Base-by-base conservation (phyloP, 2,113 vertebrate species). In the Scortum barcoo region DNA sequence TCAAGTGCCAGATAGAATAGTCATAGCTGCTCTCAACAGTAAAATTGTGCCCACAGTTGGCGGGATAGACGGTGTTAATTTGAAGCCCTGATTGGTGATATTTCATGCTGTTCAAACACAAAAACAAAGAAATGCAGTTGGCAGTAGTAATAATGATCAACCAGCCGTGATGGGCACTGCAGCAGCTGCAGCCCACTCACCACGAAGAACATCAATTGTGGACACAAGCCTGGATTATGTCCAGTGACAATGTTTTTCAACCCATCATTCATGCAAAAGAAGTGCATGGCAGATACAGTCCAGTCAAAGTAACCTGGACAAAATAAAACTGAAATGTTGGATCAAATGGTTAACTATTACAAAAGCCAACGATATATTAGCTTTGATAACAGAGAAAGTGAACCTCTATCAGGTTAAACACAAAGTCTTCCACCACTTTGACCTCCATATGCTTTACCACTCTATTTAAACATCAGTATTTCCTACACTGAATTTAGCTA, bases 121-220 rank as follows among this genome's bases (percentile, higher is more conserved):
- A 72, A 77, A 82, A 81, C 74, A 76, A 84, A 81, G 51, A 81
- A 80, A 68, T 78, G 20, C 40, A 71, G 33, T 89, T 73, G 56
- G 80, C 70, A 66, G 42, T n/a, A 28, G 40, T 40, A 24, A 53
- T 40, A 70, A 74, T 58, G 60, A 17, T 26, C n/a, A 72, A 63
- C 54, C 58, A 60, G 50, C 53, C 13, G 10, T 67, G 30, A 62
- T 56, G 42, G 60, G 24, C 28, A 50, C 48, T 24, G 57, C 22
- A 33, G 50, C 62, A 68, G 36, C 78, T 70, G 56, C 51, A 36
- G 26, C 14, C 63, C 22, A 40, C 28, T 77, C 66, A 22, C 50
- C 65, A 44, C 69, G 33, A 63, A 60, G 48, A 66, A 38, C 51
- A 70, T 38, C 6, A 26, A 19, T 66, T 54, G 51, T 79, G 48